phyloP scores from a whole-genome alignment of 64 coral and sea anemone species.

The Platygyra sinensis region DNA sequence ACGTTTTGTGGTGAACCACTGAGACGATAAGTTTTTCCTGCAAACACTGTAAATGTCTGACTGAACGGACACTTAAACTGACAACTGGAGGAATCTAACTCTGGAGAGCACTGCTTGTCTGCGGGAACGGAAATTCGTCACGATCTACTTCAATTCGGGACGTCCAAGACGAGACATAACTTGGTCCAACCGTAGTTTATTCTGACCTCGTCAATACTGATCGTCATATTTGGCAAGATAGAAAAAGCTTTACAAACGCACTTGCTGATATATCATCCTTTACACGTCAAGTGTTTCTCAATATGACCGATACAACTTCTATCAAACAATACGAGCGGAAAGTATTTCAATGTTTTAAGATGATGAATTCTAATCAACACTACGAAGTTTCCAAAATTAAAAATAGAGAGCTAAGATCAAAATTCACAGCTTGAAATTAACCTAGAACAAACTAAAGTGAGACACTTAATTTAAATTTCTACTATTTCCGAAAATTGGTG shows the following conservation, averaged over 20 bases:
- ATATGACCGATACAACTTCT: neutral
- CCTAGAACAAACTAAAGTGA: neutral
- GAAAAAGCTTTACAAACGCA: neutral
- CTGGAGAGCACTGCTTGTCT: no score
- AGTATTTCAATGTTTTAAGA: neutral
- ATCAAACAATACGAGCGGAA: neutral
- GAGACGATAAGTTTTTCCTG: no score
- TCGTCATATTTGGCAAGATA: neutral
- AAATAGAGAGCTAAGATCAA: neutral
- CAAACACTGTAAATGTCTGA: no score
- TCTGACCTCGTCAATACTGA: neutral
- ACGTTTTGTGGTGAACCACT: no score
- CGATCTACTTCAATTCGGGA: no score
- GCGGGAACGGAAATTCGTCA: no score
- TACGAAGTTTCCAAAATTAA: slow-evolving; percentile 7
- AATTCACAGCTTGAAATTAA: slow-evolving; percentile 6
- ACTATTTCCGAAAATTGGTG: neutral
- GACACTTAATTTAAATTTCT: neutral
- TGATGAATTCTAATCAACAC: neutral
- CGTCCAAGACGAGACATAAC: no score
- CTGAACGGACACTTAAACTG: no score
- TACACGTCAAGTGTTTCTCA: neutral
- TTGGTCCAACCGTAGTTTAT: no score
- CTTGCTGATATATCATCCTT: neutral
- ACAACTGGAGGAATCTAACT: no score